Evolutionary conservation across 1,140 invertebrate genomes (phyloP), one percentile per base, ranked within the genome.

Genomic region (Hestina assimilis): DNA sequence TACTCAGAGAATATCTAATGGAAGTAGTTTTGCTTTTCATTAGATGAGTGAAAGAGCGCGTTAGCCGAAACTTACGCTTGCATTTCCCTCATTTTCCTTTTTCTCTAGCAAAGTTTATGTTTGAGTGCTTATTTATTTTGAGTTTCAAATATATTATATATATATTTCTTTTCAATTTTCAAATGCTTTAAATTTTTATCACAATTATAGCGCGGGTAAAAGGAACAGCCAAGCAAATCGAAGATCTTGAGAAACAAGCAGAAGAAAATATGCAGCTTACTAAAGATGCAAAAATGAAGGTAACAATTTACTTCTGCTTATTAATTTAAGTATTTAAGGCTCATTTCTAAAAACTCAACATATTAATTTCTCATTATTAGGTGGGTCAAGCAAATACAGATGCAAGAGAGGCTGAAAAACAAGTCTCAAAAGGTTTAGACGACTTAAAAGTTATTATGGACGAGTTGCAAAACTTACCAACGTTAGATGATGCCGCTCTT

Each of bases 311-410:
- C 20, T 28, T n/a, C 20, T 38, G 29, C 35, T 29, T 29, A 11
- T 40, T 56, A n/a, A 4, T 19, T 23, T 20, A 52, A 35, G 19
- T 31, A 45, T 43, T 55, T 31, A 0, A 59, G 8, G 35, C 9
- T 24, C 9, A 20, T 42, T 31, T 21, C 6, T n/a, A 43, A 6
- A n/a, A 43, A 8, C 19, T 23, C 4, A 17, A 28, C n/a, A 17
- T 46, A 33, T 14, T 24, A 24, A 12, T 41, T 42, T 15, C 8
- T 35, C 14, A 89, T 91, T 63, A n/a, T n/a, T 90, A 96, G 92
- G 96, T 98, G 9, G 95, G 95, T 24, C 92, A 96, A 89, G 96
- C 96, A 1, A 96, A 96, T 77, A 95, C 92, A 11, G 94, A 94
- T 56, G 95, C 96, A 0, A 87, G 91, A 35, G 92, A 95, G 63